Base-by-base conservation (phyloP, 2,797 vertebrate genomes). In the Gephyroberyx darwinii region DNA sequence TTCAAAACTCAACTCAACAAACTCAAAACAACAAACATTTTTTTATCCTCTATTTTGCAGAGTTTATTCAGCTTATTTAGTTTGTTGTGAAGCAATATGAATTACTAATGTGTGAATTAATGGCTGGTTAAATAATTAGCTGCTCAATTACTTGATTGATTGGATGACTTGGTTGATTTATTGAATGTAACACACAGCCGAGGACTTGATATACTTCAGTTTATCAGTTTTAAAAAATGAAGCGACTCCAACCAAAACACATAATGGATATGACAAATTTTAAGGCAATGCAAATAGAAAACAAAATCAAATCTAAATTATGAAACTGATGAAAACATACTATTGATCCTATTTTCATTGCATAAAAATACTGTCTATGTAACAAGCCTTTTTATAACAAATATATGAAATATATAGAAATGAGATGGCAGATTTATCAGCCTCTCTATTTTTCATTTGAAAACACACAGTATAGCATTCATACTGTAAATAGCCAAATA, bases 1-100 rank as follows among this genome's bases (percentile, higher is more conserved):
- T n/a, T n/a, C n/a, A n/a, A n/a, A n/a, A n/a, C n/a, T n/a, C n/a
- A n/a, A n/a, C n/a, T n/a, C n/a, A n/a, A n/a, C n/a, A n/a, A n/a
- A n/a, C n/a, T n/a, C n/a, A n/a, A n/a, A n/a, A n/a, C n/a, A 39
- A 33, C 55, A 56, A 50, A 39, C 65, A 69, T n/a, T 37, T 33
- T 58, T 39, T 39, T 19, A 9, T 31, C 33, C 6, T 35, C 30
- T 4, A n/a, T 58, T 39, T n/a, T 37, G 26, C 31, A n/a, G 4
- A 43, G 41, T 43, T 43, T 43, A 43, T 31, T 48, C 26, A 62
- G 14, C 14, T 48, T 13, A 48, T 62, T 62, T 9, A 33, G 31
- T 33, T 54, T 54, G 33, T 33, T 19, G 33, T 47, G n/a, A 22
- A 31, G 26, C 45, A 33, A 33, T 63, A 48, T 43, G 47, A n/a